phyloP scores from a whole-genome alignment of 2,888 invertebrate species.

The Drosophila formosana region DNA sequence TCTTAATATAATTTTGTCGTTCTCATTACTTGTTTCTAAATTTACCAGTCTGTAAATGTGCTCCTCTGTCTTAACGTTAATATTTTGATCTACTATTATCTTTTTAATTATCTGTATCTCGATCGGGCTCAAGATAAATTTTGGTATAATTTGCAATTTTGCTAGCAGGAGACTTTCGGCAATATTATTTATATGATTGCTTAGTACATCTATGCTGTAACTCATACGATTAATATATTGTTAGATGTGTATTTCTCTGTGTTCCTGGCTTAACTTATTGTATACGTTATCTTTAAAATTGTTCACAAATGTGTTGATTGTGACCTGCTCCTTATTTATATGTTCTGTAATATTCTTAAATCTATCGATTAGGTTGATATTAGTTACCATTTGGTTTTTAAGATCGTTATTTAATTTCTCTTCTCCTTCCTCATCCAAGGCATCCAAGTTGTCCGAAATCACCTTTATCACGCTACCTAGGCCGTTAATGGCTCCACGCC shows the following conservation, averaged over 20 bases:
- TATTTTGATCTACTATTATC: neutral
- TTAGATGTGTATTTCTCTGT: neutral
- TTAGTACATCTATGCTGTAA: neutral
- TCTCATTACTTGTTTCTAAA: neutral
- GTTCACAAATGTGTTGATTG: no score
- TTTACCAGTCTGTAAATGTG: neutral
- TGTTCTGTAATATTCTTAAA: no score
- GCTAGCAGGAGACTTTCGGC: conserved; percentile 8
- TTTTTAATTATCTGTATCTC: neutral
- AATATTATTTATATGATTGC: conserved; percentile 9
- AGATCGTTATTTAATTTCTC: neutral
- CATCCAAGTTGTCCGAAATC: conserved; percentile 4
- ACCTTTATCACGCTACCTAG: neutral
- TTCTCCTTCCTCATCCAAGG: neutral
- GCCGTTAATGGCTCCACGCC: neutral
- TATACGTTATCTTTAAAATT: neutral
- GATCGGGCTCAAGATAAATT: neutral
- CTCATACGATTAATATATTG: neutral
- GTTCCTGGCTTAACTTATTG: neutral
- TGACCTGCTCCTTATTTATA: no score
- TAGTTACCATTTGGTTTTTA: neutral
- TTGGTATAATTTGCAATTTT: neutral
- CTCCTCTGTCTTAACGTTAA: neutral
- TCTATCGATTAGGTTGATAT: neutral
- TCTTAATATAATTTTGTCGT: neutral